Percentiles rank a stretch among this genome's conserved stretches.
Evolutionary conservation across 2,888 invertebrate species (phyloP).

Genomic region (Clivina fossor): DNA sequence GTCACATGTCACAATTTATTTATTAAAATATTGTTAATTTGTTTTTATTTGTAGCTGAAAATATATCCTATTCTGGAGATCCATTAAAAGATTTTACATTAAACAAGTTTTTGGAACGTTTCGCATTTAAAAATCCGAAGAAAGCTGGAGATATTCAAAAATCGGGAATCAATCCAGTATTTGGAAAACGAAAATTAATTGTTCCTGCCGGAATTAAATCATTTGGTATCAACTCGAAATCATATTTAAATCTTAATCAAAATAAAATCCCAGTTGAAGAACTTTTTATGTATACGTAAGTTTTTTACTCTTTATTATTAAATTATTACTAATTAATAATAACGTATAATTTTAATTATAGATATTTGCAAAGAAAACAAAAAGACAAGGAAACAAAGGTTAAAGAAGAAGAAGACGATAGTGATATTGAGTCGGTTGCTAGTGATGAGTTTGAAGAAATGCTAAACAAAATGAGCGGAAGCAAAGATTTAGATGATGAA

Average conservation of each 20-base stretch:
- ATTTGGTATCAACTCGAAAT: constrained; percentile 71
- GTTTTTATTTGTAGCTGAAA: too few relatives aligned
- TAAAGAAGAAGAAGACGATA: constrained; percentile 60
- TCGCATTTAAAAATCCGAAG: constrained; percentile 93
- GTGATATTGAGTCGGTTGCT: constrained; percentile 70
- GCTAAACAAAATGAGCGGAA: constrained; percentile 60
- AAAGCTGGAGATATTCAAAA: constrained; percentile 58
- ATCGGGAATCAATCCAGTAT: constrained; percentile 63
- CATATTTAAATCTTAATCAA: constrained; percentile 68
- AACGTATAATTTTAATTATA: constrained; percentile 43
- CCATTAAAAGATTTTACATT: constrained; percentile 91
- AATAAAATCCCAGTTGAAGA: constrained; percentile 88
- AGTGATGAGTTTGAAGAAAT: constrained; percentile 77
- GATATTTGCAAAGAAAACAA: constrained; percentile 61
- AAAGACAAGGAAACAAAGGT: constrained; percentile 51
- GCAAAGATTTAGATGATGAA: constrained; percentile 55
- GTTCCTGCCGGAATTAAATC: constrained; percentile 69
- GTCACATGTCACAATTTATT: neutral
- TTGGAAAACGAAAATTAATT: constrained; percentile 69
- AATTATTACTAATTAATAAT: constrained; percentile 8
- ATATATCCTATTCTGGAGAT: constrained; percentile 86
- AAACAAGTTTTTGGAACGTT: constrained; percentile 89
- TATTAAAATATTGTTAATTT: constrained; percentile 11
- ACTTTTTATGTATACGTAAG: constrained; percentile 68
- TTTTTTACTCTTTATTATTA: constrained; percentile 26